Percentiles rank a stretch among this genome's conserved stretches.
Evolutionary conservation across 2,113 vertebrate species (phyloP).

Genomic region (Bubo scandiacus): DNA sequence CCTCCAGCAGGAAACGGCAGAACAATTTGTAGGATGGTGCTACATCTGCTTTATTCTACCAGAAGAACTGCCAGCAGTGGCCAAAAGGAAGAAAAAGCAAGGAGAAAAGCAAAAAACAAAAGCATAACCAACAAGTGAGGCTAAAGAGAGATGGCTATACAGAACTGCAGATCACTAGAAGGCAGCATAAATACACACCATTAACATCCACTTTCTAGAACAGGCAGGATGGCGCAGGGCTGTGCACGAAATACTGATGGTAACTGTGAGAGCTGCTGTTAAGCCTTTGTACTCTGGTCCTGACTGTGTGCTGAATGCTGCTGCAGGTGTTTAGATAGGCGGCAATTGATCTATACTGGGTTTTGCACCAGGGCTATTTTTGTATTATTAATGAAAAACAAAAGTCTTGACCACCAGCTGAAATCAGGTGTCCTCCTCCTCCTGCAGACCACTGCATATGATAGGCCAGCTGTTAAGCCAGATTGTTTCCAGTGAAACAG

Average conservation of each 20-base stretch:
- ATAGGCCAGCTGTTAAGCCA: neutral
- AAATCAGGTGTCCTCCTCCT: neutral
- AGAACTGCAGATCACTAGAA: neutral
- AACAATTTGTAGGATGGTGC: neutral
- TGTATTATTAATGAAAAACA: neutral
- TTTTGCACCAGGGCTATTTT: neutral
- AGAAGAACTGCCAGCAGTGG: neutral
- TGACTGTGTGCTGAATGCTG: neutral
- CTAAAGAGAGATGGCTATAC: neutral
- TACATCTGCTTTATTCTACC: neutral
- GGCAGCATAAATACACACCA: neutral
- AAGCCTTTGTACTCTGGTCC: neutral
- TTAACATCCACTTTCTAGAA: neutral
- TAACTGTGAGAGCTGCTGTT: neutral
- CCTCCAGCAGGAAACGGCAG: neutral
- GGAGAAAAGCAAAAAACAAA: neutral
- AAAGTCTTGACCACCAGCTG: neutral
- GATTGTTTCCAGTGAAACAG: neutral
- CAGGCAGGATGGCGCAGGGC: neutral
- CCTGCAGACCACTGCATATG: neutral
- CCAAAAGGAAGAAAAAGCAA: neutral
- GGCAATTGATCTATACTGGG: neutral
- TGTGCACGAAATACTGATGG: neutral
- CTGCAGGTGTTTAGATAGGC: neutral
- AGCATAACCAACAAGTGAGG: neutral